Conservation (phyloP, 92 coral and sea anemone genomes). For the Pocillopora grandis region DNA sequence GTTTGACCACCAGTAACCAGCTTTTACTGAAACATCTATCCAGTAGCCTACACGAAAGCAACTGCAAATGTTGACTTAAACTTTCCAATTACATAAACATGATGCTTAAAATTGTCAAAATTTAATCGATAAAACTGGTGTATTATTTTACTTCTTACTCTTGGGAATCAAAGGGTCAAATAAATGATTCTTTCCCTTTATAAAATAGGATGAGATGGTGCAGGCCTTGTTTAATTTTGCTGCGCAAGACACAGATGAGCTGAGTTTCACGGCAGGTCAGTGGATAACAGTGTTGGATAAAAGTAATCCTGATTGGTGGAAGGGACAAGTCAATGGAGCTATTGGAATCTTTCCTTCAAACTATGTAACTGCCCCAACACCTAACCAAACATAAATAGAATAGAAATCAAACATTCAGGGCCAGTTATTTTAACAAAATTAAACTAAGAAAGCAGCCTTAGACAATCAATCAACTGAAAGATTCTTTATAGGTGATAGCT, state of each 20-base stretch:
- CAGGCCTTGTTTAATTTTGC: slow-evolving; percentile 67
- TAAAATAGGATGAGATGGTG: slow-evolving; percentile 43
- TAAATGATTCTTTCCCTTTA: background rate
- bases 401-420: background rate
- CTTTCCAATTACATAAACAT: too few relatives aligned
- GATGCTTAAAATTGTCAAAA: too few relatives aligned
- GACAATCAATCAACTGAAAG: too few relatives aligned
- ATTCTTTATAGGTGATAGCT: too few relatives aligned
- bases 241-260: slow-evolving; percentile 91
- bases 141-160: too few relatives aligned
- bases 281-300: slow-evolving; percentile 76
- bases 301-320: slow-evolving; percentile 92
- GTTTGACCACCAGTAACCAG: too few relatives aligned
- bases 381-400: background rate
- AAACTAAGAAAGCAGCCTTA: too few relatives aligned
- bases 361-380: slow-evolving; percentile 53
- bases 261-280: slow-evolving; percentile 82
- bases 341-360: slow-evolving; percentile 90
- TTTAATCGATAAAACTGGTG: too few relatives aligned
- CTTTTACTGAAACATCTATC: too few relatives aligned
- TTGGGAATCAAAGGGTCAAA: background rate
- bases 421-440: too few relatives aligned
- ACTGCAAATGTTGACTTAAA: too few relatives aligned
- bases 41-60: too few relatives aligned
- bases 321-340: slow-evolving; percentile 65